Evolutionary conservation across 1,140 invertebrate genomes (phyloP).

Genomic region (Saccostrea echinata): DNA sequence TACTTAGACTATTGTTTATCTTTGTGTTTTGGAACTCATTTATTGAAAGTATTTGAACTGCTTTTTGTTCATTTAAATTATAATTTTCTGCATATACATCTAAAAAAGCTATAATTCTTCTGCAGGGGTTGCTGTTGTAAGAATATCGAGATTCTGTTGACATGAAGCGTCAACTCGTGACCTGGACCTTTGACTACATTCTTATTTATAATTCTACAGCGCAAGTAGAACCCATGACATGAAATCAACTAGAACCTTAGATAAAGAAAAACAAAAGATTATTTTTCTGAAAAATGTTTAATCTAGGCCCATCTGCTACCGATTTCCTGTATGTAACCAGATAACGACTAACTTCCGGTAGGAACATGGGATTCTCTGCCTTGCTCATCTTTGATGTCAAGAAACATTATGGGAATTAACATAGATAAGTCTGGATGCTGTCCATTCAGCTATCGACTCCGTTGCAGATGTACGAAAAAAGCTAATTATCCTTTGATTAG

Average conservation of each 20-base stretch:
- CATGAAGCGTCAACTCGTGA: too few species aligned
- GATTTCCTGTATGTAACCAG: background rate
- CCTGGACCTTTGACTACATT: too few species aligned
- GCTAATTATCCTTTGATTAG: background rate
- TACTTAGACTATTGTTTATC: too few species aligned
- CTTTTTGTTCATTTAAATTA: too few species aligned
- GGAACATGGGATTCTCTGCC: background rate
- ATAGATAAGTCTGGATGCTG: background rate
- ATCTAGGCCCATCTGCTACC: background rate
- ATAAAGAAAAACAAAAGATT: background rate
- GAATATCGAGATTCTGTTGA: too few species aligned
- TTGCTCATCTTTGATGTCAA: background rate
- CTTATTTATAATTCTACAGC: too few species aligned
- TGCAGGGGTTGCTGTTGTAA: too few species aligned
- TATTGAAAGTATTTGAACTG: too few species aligned
- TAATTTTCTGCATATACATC: too few species aligned
- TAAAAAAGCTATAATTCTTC: too few species aligned
- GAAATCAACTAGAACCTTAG: background rate
- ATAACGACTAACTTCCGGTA: background rate
- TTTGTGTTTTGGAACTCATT: too few species aligned
- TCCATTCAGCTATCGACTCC: background rate
- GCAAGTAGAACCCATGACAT: background rate
- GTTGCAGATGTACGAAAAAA: background rate
- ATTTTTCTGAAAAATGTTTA: background rate
- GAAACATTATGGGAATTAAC: background rate